Conservation (phyloP, 2,797 vertebrate species). For the Gallinago nigripennis region DNA sequence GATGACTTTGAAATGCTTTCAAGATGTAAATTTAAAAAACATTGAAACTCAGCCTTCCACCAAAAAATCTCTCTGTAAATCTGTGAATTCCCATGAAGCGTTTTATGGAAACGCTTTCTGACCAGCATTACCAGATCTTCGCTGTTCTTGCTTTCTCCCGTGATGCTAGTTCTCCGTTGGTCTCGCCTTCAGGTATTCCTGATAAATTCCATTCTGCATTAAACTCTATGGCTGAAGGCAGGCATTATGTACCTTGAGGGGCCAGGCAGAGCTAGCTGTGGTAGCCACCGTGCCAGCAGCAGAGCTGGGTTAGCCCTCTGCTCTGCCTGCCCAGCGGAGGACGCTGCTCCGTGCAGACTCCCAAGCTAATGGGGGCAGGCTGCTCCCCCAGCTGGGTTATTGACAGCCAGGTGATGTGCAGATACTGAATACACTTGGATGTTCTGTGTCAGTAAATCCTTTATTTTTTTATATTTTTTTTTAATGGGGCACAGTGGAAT, state of each 20-base stretch:
- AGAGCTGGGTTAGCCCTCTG: background rate
- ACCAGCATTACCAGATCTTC: background rate
- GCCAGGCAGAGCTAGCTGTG: background rate
- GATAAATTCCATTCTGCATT: background rate
- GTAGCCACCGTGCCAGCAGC: background rate
- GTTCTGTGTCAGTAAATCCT: background rate
- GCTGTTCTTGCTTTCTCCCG: background rate
- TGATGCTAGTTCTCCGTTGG: background rate
- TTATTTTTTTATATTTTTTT: background rate
- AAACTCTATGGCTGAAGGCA: background rate
- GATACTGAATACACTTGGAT: background rate
- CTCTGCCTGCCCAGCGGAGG: background rate
- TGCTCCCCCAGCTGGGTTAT: background rate
- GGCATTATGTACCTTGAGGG: accelerated
- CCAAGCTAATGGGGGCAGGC: background rate
- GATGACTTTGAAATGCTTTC: background rate
- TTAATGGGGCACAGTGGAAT: background rate
- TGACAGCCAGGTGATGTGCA: background rate
- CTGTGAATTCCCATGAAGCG: background rate
- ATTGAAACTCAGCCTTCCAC: background rate
- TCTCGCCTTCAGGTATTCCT: background rate
- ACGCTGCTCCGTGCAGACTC: accelerated
- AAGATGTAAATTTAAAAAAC: background rate
- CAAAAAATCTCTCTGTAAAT: background rate
- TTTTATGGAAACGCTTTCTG: background rate